Evolutionary conservation across 2,797 vertebrate genomes (phyloP).

Genomic region (Xyrichtys novacula): DNA sequence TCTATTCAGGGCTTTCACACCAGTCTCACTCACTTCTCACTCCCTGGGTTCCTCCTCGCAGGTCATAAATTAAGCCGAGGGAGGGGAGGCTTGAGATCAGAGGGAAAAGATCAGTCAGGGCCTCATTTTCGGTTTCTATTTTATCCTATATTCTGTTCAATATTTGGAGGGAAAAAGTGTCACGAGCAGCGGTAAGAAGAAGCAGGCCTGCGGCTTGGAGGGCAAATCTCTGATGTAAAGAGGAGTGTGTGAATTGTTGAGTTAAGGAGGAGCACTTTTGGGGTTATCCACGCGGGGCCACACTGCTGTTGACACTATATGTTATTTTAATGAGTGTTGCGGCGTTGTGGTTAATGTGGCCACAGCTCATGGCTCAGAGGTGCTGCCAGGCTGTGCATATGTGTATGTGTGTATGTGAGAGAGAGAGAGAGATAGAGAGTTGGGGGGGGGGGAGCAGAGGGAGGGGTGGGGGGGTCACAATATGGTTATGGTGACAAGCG

Average conservation of each 20-base stretch:
- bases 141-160: conserved; percentile 50
- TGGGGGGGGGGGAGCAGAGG: conserved; percentile 35
- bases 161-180: conserved; percentile 40
- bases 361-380: conserved; percentile 63
- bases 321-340: conserved; percentile 84
- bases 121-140: conserved; percentile 75
- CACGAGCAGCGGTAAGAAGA: conserved; percentile 4
- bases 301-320: conserved; percentile 78
- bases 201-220: conserved; percentile 7
- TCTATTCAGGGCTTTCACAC: conserved; percentile 87
- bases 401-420: conserved; percentile 27
- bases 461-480: conserved; percentile 48
- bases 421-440: conserved; percentile 32
- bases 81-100: conserved; percentile 70
- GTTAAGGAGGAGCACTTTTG: conserved; percentile 60
- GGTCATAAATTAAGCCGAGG: conserved; percentile 85
- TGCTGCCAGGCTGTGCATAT: conserved; percentile 38
- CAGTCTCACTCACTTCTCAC: conserved; percentile 87
- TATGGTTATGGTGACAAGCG: conserved; percentile 69
- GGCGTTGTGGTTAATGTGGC: conserved; percentile 76
- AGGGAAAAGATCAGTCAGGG: conserved; percentile 78
- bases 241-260: conserved; percentile 53
- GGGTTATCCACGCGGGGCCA: conserved; percentile 73
- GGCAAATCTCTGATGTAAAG: conserved; percentile 27
- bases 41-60: conserved; percentile 82